Evolutionary conservation across 2,113 vertebrate genomes (phyloP).

Genomic region (Rhea americana): DNA sequence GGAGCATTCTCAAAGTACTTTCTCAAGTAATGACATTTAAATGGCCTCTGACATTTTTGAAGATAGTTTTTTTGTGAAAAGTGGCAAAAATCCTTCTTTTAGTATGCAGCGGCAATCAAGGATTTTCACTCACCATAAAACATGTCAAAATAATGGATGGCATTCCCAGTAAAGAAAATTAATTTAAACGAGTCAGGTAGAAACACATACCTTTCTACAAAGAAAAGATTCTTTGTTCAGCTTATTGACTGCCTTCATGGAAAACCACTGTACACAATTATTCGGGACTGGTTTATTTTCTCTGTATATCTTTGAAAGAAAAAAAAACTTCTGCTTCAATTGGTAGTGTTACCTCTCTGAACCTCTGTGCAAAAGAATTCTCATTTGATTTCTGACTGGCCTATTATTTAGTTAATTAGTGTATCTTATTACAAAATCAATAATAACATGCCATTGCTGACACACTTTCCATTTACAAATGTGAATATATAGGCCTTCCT

Average conservation of each 20-base stretch:
- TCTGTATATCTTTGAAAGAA: slow-evolving; percentile 7
- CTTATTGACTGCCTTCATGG: slow-evolving; percentile 42
- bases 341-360: background rate
- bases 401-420: slow-evolving; percentile 54
- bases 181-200: slow-evolving; percentile 60
- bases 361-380: background rate
- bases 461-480: background rate
- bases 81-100: background rate
- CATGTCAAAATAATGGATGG: slow-evolving; percentile 50
- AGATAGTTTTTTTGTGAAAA: slow-evolving; percentile 10
- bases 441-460: background rate
- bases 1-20: background rate
- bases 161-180: slow-evolving; percentile 49
- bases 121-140: slow-evolving; percentile 28
- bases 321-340: background rate
- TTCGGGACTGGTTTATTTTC: background rate
- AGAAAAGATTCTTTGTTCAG: slow-evolving; percentile 26
- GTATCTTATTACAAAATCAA: slow-evolving; percentile 29
- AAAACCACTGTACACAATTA: background rate
- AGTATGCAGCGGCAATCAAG: background rate
- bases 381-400: slow-evolving; percentile 3
- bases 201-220: slow-evolving; percentile 1
- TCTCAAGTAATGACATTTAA: slow-evolving; percentile 37
- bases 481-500: slow-evolving; percentile 2
- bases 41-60: slow-evolving; percentile 12